Evolutionary conservation across 2,113 vertebrate species (phyloP).

Genomic region (Acanthisitta chloris): DNA sequence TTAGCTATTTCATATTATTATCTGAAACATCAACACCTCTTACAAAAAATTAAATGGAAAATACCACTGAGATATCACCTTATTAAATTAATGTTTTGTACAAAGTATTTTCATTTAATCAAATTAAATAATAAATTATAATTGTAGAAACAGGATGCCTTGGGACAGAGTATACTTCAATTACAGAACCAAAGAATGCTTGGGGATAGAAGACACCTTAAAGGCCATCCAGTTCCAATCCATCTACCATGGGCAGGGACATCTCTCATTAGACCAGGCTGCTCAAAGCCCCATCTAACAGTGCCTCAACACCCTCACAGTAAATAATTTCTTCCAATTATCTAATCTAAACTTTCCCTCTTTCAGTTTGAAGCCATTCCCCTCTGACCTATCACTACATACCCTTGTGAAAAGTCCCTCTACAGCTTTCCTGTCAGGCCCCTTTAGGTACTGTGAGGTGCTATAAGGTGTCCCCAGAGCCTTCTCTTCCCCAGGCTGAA

Average conservation of each 20-base stretch:
- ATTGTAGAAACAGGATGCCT: not conserved
- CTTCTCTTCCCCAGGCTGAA: not conserved
- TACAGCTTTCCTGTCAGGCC: not conserved
- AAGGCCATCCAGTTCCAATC: not conserved
- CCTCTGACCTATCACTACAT: not conserved
- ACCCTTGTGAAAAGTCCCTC: not conserved
- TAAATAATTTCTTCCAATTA: not conserved
- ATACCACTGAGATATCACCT: conserved; percentile 23
- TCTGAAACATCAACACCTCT: not conserved
- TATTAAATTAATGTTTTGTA: conserved; percentile 48
- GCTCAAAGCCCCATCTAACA: not conserved
- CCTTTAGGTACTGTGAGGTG: not conserved
- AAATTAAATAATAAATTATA: conserved; percentile 35
- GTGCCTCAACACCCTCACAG: not conserved
- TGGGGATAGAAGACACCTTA: not conserved
- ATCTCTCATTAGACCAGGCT: not conserved
- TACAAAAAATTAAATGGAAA: conserved; percentile 53
- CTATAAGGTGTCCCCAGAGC: not conserved
- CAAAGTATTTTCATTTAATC: conserved; percentile 46
- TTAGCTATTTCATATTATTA: not conserved
- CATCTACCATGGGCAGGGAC: not conserved
- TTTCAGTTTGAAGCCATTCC: not conserved
- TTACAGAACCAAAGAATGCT: not conserved
- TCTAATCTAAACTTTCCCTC: not conserved
- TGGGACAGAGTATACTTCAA: not conserved